Base-by-base conservation (phyloP, 2,797 vertebrate genomes). In the Dendrocincla tyrannina region DNA sequence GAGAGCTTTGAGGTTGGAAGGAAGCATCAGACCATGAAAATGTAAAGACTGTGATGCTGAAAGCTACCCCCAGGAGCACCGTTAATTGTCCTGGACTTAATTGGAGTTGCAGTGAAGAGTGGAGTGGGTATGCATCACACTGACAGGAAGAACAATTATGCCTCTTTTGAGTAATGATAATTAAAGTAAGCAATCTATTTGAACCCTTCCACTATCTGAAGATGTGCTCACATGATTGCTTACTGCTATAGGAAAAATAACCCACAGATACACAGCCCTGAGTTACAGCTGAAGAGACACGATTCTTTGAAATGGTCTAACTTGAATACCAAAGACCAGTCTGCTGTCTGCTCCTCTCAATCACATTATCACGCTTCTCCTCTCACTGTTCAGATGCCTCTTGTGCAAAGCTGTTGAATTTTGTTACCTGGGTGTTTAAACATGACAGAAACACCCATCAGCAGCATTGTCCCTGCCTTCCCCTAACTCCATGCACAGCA, bases 371-470 rank as follows among this genome's bases (percentile, higher is more conserved):
- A 46, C 27, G 30, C 14, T 41, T 14, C 16, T 81, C 39, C 47
- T 49, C 33, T 23, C 46, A 33, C 72, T 59, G 20, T 66, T 73
- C 2, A 7, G 47, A 73, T 88, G n/a, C 10, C 62, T 53, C 69
- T 52, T 73, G 41, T 66, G 50, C 59, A 85, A 64, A 83, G 62
- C 16, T 88, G 14, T 37, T 82, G 23, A 81, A 49, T 85, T 23
- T 37, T 68, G 33, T 68, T 78, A 68, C 25, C 33, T 37, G 24
- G 10, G 13, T 60, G 32, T 79, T 79, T 33, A 92, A 55, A 58
- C 0, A 0, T 30, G 37, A 73, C 15, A 62, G 75, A 79, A 83
- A 76, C 0, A 5, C 3, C 20, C 24, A 59, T 2, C 0, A 0
- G 46, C 41, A 85, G 53, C 70, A 64, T 0, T 4, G 7, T 79